Base-by-base conservation (phyloP, 2,113 vertebrate species). In the Apodemus sylvaticus region DNA sequence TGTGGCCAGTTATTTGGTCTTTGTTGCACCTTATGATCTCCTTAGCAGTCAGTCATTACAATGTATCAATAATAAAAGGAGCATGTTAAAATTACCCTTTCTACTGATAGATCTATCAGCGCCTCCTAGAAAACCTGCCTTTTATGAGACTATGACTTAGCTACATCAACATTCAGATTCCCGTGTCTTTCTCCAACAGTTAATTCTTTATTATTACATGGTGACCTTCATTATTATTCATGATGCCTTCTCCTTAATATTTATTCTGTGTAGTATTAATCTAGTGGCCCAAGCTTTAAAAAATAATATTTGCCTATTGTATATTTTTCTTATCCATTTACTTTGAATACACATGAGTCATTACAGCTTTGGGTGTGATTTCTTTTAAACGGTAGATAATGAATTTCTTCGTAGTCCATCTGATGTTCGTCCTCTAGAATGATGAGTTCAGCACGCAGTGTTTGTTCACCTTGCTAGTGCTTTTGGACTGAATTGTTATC, bases 191-290 rank as follows among this genome's bases (percentile, higher is more conserved):
- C 62, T 89, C 34, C 77, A 92, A 48, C 20, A 79, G 48, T 77
- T 89, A 82, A 79, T 96, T 5, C 53, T 86, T 34, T 92, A 88
- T 60, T 89, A 74, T 82, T 94, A 60, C 58, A 20, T 64, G 82
- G 58, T 79, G 66, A 26, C 68, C 64, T n/a, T 85, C 22, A 86
- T 89, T 86, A 81, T 60, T 94, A 92, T 83, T 83, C 36, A 82
- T 70, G 89, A 87, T 90, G 24, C 4, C 73, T 86, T 77, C 66
- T 64, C 9, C 24, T 68, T 94, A 78, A 55, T 86, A 45, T 92
- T 66, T 82, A 53, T 58, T 66, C 92, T 82, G 42, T 60, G 58
- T 79, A 26, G 17, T 79, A n/a, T 89, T 94, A 91, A 60, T 88
- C 29, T 58, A 90, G 20, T 36, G 89, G 60, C 20, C 24, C 8